These are phyloP conservation scores for Chrysomela aeneicollis DNA, from an alignment of 2,888 invertebrate genomes.

Conservation along the genomic window DNA sequence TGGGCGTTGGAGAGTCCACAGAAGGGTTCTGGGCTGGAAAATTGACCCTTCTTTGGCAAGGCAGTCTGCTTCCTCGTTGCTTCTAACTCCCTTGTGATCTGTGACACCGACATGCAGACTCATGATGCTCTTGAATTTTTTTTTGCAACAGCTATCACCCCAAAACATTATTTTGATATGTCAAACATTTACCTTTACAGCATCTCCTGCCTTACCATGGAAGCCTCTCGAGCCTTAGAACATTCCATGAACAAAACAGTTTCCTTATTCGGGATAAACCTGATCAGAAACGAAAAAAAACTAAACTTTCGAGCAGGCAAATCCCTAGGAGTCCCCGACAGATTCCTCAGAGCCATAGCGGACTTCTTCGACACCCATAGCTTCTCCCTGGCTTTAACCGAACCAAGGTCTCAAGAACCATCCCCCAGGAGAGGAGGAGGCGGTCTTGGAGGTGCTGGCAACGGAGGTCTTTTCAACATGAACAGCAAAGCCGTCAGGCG, in stretches of 20 bases:
- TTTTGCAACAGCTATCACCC: too few relatives aligned
- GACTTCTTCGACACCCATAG: slow-evolving; percentile 72
- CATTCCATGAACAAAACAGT: slow-evolving; percentile 52
- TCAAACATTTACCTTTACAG: slow-evolving; percentile 34
- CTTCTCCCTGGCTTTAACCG: slow-evolving; percentile 68
- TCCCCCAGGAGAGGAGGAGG: slow-evolving; percentile 33
- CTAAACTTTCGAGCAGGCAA: slow-evolving; percentile 39
- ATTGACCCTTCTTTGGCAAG: too few relatives aligned
- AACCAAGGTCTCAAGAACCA: slow-evolving; percentile 33
- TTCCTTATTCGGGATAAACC: slow-evolving; percentile 53
- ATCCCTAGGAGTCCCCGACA: slow-evolving; percentile 45
- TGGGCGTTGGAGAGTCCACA: too few relatives aligned
- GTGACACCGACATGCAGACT: too few relatives aligned
- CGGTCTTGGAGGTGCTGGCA: too few relatives aligned
- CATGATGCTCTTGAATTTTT: too few relatives aligned
- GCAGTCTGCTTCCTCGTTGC: too few relatives aligned
- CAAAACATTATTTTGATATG: background rate
- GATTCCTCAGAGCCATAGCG: slow-evolving; percentile 66
- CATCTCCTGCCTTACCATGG: slow-evolving; percentile 53
- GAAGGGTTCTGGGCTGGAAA: too few relatives aligned
- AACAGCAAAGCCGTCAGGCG: slow-evolving; percentile 43
- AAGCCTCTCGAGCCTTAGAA: slow-evolving; percentile 54
- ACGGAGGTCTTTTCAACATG: slow-evolving; percentile 34
- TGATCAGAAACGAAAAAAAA: slow-evolving; percentile 50
- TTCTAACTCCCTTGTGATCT: too few relatives aligned